phyloP scores from a whole-genome alignment of 2,888 invertebrate genomes.

The Clunio marinus region DNA sequence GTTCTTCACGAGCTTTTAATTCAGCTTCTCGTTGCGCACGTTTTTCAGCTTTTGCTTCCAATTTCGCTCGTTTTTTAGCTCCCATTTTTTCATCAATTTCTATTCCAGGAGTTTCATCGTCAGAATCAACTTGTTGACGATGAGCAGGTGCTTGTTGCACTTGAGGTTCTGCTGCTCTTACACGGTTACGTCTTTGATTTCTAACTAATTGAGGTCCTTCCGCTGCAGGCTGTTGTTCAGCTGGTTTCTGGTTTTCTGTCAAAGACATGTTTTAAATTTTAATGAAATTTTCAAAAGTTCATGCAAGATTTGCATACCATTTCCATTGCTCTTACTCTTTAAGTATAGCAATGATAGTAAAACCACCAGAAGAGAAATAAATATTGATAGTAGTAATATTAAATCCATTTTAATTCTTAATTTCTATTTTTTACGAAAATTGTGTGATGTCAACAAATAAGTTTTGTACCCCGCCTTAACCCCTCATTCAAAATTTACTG shows the following conservation, averaged over 20 bases:
- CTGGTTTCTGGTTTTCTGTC: background rate
- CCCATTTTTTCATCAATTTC: conserved; percentile 70
- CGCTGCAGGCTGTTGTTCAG: conserved; percentile 39
- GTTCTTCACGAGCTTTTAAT: conserved; percentile 71
- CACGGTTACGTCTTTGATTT: conserved; percentile 57
- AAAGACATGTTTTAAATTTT: background rate
- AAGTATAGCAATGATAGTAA: conserved; percentile 50
- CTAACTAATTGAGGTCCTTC: conserved; percentile 64
- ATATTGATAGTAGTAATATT: conserved; percentile 51
- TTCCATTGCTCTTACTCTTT: conserved; percentile 42
- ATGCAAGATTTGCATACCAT: conserved; percentile 39
- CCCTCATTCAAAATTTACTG: no score
- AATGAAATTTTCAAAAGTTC: conserved; percentile 14
- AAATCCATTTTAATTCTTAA: no score
- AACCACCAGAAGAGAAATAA: conserved; percentile 49
- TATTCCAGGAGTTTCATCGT: conserved; percentile 56
- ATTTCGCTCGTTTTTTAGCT: conserved; percentile 88
- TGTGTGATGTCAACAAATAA: no score
- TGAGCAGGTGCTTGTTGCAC: conserved; percentile 44
- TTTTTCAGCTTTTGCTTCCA: conserved; percentile 89
- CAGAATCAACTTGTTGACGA: conserved; percentile 54
- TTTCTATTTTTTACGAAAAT: no score
- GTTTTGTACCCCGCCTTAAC: no score
- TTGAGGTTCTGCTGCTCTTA: conserved; percentile 43
- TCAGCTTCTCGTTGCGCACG: conserved; percentile 77